Base-by-base conservation (phyloP, 2,888 invertebrate species). In the Tetheella fluctuosa region DNA sequence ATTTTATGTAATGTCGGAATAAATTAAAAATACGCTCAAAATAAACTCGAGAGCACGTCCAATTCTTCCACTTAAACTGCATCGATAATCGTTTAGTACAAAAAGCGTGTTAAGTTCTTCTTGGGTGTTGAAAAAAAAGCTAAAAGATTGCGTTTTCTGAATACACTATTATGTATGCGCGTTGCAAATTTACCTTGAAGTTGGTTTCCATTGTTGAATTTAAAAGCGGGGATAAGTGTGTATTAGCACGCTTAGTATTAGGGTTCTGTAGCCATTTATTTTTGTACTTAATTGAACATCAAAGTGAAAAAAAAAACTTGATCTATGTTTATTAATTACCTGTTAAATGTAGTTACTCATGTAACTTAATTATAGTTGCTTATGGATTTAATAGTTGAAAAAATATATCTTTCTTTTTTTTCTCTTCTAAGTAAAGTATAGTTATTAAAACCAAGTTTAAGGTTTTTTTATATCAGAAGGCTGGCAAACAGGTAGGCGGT, bases 41-140 rank as follows among this genome's bases (percentile, higher is more conserved):
- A n/a, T n/a, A 6, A 6, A 39, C n/a, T n/a, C 15, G n/a, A n/a
- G n/a, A 39, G n/a, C 39, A 39, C 39, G 39, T 2, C 48, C 48
- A 48, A 48, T 20, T 20, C 17, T 48, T 48, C 48, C 20, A 48
- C 17, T 48, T 20, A 20, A 1, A 48, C 17, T 20, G 3, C 20
- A 20, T 48, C 48, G 17, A n/a, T 20, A 48, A 20, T 3, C 8
- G 20, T 17, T 1, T 20, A 15, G 8, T 15, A 55, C 23, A 34
- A 54, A 53, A 53, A 20, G 12, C 13, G 17, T 55, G 34, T 13
- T 23, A 48, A 37, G n/a, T 54, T 28, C 54, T 61, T 59, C 59
- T 59, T 68, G 64, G 64, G 62, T 60, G 63, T 64, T 58, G 48
- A 61, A 64, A 67, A n/a, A 64, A 62, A 57, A 37, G 54, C 60